These are phyloP conservation scores for Tetanocera ferruginea DNA, from an alignment of 2,888 invertebrate species.

Conservation along the genomic window DNA sequence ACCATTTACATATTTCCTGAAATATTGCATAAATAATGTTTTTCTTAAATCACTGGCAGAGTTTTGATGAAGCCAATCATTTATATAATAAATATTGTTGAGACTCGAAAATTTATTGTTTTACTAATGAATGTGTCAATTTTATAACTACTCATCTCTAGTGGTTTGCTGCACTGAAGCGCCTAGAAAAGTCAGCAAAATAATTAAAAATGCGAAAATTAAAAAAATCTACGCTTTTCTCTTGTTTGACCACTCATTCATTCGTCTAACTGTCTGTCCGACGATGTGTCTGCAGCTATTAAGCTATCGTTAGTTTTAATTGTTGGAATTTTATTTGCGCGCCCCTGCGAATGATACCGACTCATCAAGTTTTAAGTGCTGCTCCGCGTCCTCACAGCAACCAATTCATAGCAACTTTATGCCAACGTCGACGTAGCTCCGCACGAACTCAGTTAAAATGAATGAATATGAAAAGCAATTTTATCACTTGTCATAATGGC, in stretches of 20 bases:
- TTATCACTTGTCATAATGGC: constrained; percentile 37
- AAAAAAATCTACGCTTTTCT: background rate
- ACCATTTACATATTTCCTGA: no score
- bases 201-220: background rate
- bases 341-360: background rate
- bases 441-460: background rate
- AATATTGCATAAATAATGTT: no score
- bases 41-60: no score
- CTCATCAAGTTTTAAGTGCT: constrained; percentile 25
- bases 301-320: constrained; percentile 51
- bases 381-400: background rate
- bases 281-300: constrained; percentile 39
- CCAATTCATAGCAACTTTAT: background rate
- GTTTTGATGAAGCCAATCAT: no score
- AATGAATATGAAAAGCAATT: constrained; percentile 32
- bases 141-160: background rate
- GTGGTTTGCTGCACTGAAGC: background rate
- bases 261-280: background rate
- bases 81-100: no score
- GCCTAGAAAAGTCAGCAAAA: background rate
- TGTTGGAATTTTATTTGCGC: constrained; percentile 46
- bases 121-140: no score
- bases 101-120: no score
- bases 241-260: background rate
- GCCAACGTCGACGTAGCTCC: background rate